Conservation (phyloP, 1,140 invertebrate genomes). For the Anadara kagoshimensis region DNA sequence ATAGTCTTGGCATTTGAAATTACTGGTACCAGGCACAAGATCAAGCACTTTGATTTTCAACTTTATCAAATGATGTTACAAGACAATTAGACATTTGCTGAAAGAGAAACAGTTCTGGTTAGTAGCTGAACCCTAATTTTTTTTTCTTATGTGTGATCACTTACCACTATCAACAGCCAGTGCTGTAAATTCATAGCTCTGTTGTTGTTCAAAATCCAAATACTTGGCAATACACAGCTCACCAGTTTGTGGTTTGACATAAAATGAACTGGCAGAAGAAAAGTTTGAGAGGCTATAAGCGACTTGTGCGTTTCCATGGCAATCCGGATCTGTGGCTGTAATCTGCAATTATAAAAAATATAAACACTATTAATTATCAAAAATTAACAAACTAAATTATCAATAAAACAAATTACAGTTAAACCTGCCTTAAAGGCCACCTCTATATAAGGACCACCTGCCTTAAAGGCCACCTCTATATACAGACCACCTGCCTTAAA, state of each 20-base stretch:
- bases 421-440: too few species aligned
- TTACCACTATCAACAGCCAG: constrained; percentile 95
- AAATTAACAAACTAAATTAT: not conserved
- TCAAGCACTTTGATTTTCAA: too few species aligned
- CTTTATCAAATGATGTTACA: too few species aligned
- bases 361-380: constrained; percentile 11
- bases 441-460: too few species aligned
- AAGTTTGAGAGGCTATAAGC: constrained; percentile 90
- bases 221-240: constrained; percentile 89
- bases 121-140: too few species aligned
- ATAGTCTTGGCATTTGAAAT: too few species aligned
- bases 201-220: constrained; percentile 90
- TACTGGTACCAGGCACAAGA: too few species aligned
- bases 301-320: constrained; percentile 94
- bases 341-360: constrained; percentile 79
- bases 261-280: constrained; percentile 80
- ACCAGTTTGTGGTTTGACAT: constrained; percentile 86
- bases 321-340: constrained; percentile 94
- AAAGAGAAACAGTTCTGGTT: too few species aligned
- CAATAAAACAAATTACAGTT: too few species aligned
- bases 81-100: too few species aligned
- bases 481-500: too few species aligned
- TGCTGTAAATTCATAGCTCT: constrained; percentile 92
- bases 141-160: constrained; percentile 33
- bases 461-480: too few species aligned